Percentiles rank a stretch among this genome's conserved stretches.
phyloP scores from a whole-genome alignment of 2,113 vertebrate genomes.

The Oceanites oceanicus region DNA sequence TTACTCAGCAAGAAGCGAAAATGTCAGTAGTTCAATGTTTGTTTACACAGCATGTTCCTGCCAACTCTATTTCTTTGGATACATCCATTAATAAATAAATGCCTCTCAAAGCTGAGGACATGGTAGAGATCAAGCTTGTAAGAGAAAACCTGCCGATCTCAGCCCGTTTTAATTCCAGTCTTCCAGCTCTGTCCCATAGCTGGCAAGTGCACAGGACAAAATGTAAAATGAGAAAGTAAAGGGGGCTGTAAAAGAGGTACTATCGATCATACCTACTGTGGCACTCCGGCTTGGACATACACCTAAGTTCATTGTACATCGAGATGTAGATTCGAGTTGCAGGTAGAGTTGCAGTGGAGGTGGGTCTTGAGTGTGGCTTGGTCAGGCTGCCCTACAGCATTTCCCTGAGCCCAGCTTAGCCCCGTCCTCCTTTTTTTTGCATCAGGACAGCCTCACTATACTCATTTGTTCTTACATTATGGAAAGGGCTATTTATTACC shows the following conservation, averaged over 20 bases:
- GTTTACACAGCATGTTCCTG: neutral
- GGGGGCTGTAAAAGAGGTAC: neutral
- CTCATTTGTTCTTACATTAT: conserved; percentile 51
- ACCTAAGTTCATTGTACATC: rapidly evolving
- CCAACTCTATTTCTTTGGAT: neutral
- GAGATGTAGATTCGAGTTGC: neutral
- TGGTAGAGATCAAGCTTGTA: neutral
- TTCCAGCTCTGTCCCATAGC: neutral
- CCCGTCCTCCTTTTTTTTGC: neutral
- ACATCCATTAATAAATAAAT: neutral
- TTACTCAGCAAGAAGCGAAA: neutral
- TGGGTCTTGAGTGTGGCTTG: neutral
- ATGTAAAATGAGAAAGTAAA: neutral
- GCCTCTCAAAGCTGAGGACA: neutral
- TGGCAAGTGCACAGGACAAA: neutral
- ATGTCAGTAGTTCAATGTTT: neutral
- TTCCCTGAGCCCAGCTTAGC: neutral
- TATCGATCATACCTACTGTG: neutral
- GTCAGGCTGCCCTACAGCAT: neutral
- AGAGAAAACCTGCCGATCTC: neutral
- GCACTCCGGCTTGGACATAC: neutral
- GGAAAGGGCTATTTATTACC: conserved; percentile 71
- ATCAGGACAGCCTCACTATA: conserved; percentile 25
- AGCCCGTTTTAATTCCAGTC: neutral
- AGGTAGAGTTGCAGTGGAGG: neutral